phyloP scores from a whole-genome alignment of 1,140 invertebrate species.

The Hycleus phaleratus region DNA sequence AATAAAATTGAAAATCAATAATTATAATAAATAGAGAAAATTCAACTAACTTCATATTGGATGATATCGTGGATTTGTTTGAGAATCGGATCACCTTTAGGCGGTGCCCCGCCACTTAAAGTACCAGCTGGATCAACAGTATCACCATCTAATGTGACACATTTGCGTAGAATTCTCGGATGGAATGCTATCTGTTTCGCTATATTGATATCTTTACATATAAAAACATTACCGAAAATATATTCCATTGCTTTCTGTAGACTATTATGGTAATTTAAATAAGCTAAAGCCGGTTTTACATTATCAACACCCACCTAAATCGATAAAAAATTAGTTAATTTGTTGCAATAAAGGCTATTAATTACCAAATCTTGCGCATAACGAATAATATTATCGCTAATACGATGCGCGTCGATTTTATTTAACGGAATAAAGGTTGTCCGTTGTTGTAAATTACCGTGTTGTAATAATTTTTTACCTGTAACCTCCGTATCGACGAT shows the following conservation, averaged over 20 bases:
- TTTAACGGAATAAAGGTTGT: constrained; percentile 90
- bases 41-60: constrained; percentile 26
- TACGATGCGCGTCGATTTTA: constrained; percentile 63
- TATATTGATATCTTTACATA: constrained; percentile 72
- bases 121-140: constrained; percentile 83
- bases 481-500: constrained; percentile 84
- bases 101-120: constrained; percentile 71
- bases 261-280: constrained; percentile 69
- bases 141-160: constrained; percentile 90
- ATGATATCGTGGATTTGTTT: constrained; percentile 40
- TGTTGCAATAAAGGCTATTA: constrained; percentile 8
- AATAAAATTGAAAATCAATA: constrained; percentile 8
- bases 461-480: constrained; percentile 75
- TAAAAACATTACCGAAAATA: constrained; percentile 80
- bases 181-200: constrained; percentile 76
- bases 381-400: constrained; percentile 53
- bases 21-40: background rate
- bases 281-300: constrained; percentile 71
- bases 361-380: constrained; percentile 67
- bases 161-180: constrained; percentile 61
- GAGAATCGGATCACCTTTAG: constrained; percentile 45
- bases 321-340: constrained; percentile 4
- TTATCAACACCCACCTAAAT: constrained; percentile 64
- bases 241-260: constrained; percentile 75
- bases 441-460: constrained; percentile 68